Base-by-base conservation (phyloP, 2,888 invertebrate species). In the Lamellibrachia satsuma region DNA sequence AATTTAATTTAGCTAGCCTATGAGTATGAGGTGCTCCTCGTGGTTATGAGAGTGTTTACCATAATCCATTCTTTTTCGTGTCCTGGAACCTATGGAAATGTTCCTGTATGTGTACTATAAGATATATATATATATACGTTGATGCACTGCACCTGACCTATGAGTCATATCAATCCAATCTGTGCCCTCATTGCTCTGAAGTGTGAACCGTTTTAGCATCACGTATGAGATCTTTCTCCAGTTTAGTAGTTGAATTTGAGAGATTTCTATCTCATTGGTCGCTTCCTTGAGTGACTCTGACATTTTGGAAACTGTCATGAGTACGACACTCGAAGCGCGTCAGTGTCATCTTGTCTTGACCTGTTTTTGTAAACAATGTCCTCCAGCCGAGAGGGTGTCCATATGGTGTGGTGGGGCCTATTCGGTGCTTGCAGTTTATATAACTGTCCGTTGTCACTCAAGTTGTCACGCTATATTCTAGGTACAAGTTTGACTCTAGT, bases 341-440 rank as follows among this genome's bases (percentile, higher is more conserved):
- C 75, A 75, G 75, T 75, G 75, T 75, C 75, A 75, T 75, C 75
- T 15, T 75, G 75, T 75, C 75, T 75, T 75, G 75, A 75, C 75
- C 75, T 75, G 75, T 75, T 75, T 75, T 75, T 75, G 75, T 75
- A 75, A 75, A 75, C 75, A 75, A 75, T n/a, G 22, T 75, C 75
- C 75, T 75, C 75, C 15, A 75, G 4, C 75, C 22, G 15, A 75
- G 75, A 75, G 75, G 22, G 75, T 22, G 22, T 75, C 75, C 75
- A 22, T 4, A 4, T n/a, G n/a, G 75, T 6, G 22, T 15, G 15
- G 75, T 39, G 39, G 39, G 39, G 75, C 75, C n/a, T n/a, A 75
- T 4, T 75, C 75, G 22, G 75, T 75, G 75, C 75, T 22, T 75
- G 75, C 75, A 22, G 22, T 75, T 75, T 75, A 75, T 75, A 75